These are phyloP conservation scores for Bovichtus diacanthus DNA, from an alignment of 2,797 vertebrate genomes.

Conservation along the genomic window DNA sequence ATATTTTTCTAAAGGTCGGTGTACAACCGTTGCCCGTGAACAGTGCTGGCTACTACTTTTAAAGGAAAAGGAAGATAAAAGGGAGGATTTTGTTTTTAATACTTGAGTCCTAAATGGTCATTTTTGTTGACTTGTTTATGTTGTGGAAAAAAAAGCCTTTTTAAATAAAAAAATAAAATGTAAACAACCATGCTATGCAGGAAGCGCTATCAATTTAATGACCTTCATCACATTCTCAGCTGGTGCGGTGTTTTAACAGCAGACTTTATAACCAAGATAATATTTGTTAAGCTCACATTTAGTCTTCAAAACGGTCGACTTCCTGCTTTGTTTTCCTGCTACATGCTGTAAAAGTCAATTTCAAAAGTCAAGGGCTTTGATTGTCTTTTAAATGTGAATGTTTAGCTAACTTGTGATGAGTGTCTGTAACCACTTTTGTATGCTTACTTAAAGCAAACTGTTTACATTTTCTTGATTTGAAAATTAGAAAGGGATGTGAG, in stretches of 20 bases:
- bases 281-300: constrained; percentile 18
- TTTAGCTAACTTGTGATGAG: constrained; percentile 54
- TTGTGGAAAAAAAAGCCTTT: constrained; percentile 50
- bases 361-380: constrained; percentile 36
- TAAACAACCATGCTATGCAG: constrained; percentile 36
- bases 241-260: constrained; percentile 41
- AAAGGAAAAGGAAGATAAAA: constrained; percentile 44
- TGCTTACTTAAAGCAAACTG: constrained; percentile 60
- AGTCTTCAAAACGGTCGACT: not conserved
- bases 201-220: constrained; percentile 6
- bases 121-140: constrained; percentile 49
- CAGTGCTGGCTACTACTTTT: constrained; percentile 60
- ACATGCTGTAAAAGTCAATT: constrained; percentile 25
- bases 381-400: constrained; percentile 73
- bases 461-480: constrained; percentile 69
- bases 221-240: constrained; percentile 14
- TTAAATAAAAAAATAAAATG: constrained; percentile 13
- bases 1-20: constrained; percentile 46
- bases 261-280: constrained; percentile 25
- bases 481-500: constrained; percentile 22
- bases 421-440: constrained; percentile 74
- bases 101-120: constrained; percentile 54
- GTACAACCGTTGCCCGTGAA: constrained; percentile 51
- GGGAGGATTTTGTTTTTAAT: constrained; percentile 31
- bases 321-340: constrained; percentile 42